phyloP scores from a whole-genome alignment of 2,888 invertebrate species.

The Myopa tessellatipennis region DNA sequence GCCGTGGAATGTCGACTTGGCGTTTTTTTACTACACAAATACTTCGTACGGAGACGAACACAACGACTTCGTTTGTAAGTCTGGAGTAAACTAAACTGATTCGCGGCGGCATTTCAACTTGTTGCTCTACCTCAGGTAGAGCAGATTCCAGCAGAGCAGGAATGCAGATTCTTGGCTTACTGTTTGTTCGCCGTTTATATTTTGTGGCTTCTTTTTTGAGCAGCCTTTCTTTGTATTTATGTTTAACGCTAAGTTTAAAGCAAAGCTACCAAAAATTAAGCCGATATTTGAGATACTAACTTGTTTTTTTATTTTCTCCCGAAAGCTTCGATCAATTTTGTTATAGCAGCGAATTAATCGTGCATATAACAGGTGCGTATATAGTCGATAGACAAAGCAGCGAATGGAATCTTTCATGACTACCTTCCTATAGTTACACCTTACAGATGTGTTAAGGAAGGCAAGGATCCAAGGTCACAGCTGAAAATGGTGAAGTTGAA shows the following conservation, averaged over 20 bases:
- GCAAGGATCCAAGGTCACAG: no score
- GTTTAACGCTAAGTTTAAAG: no score
- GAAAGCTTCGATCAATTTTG: no score
- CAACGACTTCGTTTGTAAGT: conserved; percentile 48
- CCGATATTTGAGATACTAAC: no score
- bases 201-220: conserved; percentile 19
- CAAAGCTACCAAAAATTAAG: no score
- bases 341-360: no score
- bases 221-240: neutral
- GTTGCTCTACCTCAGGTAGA: conserved; percentile 27
- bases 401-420: no score
- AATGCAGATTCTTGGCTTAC: conserved; percentile 37
- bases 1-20: conserved; percentile 22
- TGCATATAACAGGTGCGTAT: no score
- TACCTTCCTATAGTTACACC: no score
- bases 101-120: conserved; percentile 1
- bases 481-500: neutral
- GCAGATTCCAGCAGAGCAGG: neutral
- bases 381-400: no score
- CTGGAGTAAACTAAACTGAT: conserved; percentile 48
- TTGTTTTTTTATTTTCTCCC: no score
- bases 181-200: conserved; percentile 16
- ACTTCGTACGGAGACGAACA: conserved; percentile 24
- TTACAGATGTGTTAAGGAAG: no score
- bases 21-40: neutral